These are phyloP conservation scores for Pammene fasciana DNA, from an alignment of 2,888 invertebrate genomes.

Conservation along the genomic window DNA sequence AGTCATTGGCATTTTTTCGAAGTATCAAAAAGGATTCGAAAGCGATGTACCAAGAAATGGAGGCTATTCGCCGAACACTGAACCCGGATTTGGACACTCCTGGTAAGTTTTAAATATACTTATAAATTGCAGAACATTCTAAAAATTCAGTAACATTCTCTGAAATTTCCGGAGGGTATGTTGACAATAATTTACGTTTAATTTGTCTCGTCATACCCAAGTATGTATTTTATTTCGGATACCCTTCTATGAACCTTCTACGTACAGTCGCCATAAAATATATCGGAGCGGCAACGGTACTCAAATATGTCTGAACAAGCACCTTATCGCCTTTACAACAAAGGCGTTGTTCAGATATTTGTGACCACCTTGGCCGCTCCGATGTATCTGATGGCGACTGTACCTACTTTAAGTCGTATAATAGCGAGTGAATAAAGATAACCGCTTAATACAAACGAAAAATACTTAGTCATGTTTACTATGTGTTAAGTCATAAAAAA, in stretches of 20 bases:
- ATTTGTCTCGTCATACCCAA: not conserved
- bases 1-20: conserved; percentile 46
- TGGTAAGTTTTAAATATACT: conserved; percentile 3
- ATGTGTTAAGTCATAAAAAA: not conserved
- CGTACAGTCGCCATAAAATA: no score
- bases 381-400: no score
- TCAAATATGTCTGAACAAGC: no score
- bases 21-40: conserved; percentile 45
- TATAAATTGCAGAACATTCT: no score
- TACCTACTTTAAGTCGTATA: not conserved
- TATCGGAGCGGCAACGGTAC: no score
- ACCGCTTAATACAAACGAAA: not conserved
- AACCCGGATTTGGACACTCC: conserved; percentile 23
- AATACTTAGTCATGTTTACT: not conserved
- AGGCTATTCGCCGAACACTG: conserved; percentile 16
- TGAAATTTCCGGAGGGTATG: no score
- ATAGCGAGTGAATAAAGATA: conserved; percentile 12
- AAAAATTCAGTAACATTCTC: no score
- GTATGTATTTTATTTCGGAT: not conserved
- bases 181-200: not conserved
- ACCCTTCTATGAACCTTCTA: no score
- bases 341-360: no score
- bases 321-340: no score
- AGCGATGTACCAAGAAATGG: conserved; percentile 47
- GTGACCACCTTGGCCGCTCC: no score